These are phyloP conservation scores for Pomatostomus ruficeps DNA, from an alignment of 2,113 vertebrate genomes.

Conservation along the genomic window DNA sequence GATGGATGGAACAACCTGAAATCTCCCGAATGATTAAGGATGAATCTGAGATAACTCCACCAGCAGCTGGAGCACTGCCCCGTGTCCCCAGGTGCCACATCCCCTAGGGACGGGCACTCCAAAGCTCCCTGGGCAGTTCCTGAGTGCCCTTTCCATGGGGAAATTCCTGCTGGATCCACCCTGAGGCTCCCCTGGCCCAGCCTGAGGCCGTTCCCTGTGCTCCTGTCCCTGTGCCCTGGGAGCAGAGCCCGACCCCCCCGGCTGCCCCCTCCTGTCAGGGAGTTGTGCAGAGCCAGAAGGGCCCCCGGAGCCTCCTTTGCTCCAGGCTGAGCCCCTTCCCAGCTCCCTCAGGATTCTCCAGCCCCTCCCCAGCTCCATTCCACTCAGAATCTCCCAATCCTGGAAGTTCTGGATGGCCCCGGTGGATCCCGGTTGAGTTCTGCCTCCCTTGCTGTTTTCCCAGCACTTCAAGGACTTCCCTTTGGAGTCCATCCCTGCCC, in stretches of 20 bases:
- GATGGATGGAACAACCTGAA: background rate
- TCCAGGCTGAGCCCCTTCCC: background rate
- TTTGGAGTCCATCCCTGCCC: too few species aligned
- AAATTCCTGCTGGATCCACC: too few species aligned
- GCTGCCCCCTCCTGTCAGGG: background rate
- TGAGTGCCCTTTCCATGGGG: too few species aligned
- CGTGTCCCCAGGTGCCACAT: background rate
- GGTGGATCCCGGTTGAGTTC: background rate
- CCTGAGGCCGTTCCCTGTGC: background rate
- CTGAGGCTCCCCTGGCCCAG: background rate
- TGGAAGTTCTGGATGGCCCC: background rate
- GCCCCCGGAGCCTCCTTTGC: background rate
- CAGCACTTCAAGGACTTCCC: background rate
- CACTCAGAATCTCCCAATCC: background rate
- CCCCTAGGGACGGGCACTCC: background rate
- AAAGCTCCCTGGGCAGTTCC: accelerated
- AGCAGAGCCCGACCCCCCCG: background rate
- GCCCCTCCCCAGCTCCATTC: background rate
- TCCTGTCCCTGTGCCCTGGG: background rate
- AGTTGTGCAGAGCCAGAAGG: background rate
- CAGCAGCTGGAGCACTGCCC: background rate
- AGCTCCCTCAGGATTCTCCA: background rate
- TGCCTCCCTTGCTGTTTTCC: too few species aligned
- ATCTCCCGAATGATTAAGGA: background rate
- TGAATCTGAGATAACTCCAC: background rate